Base-by-base conservation (phyloP, 2,888 invertebrate species). In the Agrochola macilenta region DNA sequence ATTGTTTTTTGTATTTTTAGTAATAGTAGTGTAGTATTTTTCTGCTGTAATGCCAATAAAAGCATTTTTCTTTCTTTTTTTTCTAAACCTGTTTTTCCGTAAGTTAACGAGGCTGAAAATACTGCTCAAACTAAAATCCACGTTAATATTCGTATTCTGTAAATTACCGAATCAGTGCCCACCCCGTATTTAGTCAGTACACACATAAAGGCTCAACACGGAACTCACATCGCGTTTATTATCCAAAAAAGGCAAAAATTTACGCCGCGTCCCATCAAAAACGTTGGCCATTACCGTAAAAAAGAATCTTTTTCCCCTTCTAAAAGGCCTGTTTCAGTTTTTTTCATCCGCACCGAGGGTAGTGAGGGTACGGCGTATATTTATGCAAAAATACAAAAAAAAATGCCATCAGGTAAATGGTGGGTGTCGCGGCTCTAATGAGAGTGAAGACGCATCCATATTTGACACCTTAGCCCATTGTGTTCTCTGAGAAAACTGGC, bases 381-480 rank as follows among this genome's bases (percentile, higher is more conserved):
- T 82, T 83, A 81, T 85, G 76, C 72, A 63, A 81, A 85, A 83
- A 82, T 58, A 84, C 75, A 58, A 72, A 68, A 80, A 70, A 80
- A 80, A 74, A 66, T 66, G 35, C 78, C 83, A 85, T 87, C 83
- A 81, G 81, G 85, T 85, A 81, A 81, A 87, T 87, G 83, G 78
- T 57, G 69, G 68, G 65, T 75, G 64, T 54, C 75, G 54, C 35
- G n/a, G 46, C 46, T 60, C 76, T 87, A 87, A 87, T 87, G 87
- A 87, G 87, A 87, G 87, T 80, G 83, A 76, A 75, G 73, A 64
- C 17, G 49, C 79, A 87, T 87, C 70, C 79, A 84, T 84, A 84
- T 84, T 84, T 84, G 84, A 84, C 84, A 84, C 82, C 78, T 81
- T 54, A 5, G 23, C 46, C 12, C 20, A 49, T 83, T 80, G 82